These are phyloP conservation scores for Isurus oxyrinchus DNA, from an alignment of 2,113 vertebrate genomes.

Conservation along the genomic window DNA sequence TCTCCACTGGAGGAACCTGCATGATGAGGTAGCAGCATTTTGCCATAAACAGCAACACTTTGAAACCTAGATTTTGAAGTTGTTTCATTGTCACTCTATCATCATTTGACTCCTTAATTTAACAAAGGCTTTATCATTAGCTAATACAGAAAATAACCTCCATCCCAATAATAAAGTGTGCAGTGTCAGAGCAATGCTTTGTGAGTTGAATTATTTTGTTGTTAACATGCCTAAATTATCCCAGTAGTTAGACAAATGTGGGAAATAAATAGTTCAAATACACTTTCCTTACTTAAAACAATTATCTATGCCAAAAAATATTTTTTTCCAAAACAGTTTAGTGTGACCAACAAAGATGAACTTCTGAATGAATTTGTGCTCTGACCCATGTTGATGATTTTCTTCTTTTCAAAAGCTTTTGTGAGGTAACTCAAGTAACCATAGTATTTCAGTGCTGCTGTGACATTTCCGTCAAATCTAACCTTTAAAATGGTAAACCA, in stretches of 20 bases:
- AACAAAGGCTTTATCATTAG: background rate
- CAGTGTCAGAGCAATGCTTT: background rate
- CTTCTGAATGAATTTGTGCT: background rate
- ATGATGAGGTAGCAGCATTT: background rate
- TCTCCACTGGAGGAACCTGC: background rate
- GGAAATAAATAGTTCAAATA: background rate
- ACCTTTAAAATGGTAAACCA: constrained; percentile 20
- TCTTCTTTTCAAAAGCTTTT: background rate
- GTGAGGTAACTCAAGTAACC: constrained; percentile 20
- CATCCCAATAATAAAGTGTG: background rate
- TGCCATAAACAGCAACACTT: background rate
- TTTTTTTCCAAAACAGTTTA: background rate
- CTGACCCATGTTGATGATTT: background rate
- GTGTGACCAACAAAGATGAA: background rate
- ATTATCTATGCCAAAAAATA: background rate
- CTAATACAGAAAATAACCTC: background rate
- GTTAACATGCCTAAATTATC: background rate
- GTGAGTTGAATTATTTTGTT: background rate
- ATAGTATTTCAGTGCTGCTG: background rate
- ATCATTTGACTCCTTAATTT: background rate
- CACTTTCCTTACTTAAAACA: background rate
- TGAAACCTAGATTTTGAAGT: background rate
- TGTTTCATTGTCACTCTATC: background rate
- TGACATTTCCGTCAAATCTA: constrained; percentile 32
- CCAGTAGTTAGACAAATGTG: background rate